phyloP scores from a whole-genome alignment of 2,113 vertebrate species.

The Recurvirostra avosetta region DNA sequence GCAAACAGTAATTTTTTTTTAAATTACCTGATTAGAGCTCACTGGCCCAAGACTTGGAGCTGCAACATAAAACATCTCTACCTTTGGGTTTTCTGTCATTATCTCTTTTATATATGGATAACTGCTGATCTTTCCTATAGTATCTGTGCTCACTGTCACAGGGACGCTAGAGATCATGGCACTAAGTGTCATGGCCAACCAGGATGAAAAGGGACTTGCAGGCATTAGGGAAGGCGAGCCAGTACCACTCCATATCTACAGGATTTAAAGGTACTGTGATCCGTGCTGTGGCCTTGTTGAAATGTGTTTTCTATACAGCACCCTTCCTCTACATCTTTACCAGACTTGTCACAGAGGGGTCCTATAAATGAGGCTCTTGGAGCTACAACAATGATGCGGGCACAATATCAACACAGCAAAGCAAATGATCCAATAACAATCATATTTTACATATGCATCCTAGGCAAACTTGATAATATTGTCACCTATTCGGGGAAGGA shows the following conservation, averaged over 20 bases:
- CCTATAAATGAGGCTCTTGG: neutral
- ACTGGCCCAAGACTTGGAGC: constrained; percentile 31
- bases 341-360: neutral
- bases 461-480: neutral
- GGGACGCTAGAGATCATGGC: constrained; percentile 27
- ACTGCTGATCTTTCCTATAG: constrained; percentile 40
- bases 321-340: neutral
- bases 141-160: constrained; percentile 36
- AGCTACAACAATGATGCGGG: neutral
- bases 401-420: neutral
- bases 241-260: neutral
- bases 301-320: neutral
- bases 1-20: neutral
- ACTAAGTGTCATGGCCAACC: constrained; percentile 23
- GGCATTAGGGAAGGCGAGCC: constrained; percentile 9
- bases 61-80: constrained; percentile 29
- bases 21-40: constrained; percentile 20
- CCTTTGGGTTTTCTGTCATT: constrained; percentile 46
- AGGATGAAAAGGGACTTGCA: constrained; percentile 51
- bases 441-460: neutral
- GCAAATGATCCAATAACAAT: neutral
- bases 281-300: neutral
- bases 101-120: constrained; percentile 27
- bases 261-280: neutral
- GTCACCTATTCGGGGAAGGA: too few relatives aligned